A percentile compares a stretch with the other conserved stretches of the same genome.
These are phyloP conservation scores for Nasonia vitripennis DNA, from an alignment of 1,140 invertebrate species.

Conservation along the genomic window DNA sequence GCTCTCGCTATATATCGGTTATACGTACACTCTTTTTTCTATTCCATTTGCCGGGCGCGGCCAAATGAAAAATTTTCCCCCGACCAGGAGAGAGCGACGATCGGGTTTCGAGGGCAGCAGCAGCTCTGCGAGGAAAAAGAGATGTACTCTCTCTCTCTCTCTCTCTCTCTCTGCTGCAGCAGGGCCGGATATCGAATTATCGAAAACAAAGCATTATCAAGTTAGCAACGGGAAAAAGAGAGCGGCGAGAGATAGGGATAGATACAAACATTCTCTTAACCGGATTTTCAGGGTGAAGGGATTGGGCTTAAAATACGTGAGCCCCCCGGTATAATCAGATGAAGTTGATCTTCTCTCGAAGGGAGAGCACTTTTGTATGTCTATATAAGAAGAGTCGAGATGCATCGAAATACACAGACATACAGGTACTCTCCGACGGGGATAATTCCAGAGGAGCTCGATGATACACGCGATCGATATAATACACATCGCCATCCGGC, in stretches of 20 bases:
- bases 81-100: background rate
- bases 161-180: background rate
- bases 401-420: background rate
- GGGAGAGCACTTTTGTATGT: background rate
- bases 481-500: background rate
- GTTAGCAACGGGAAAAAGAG: background rate
- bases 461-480: background rate
- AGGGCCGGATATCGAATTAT: background rate
- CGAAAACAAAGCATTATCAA: background rate
- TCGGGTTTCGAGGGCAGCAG: background rate
- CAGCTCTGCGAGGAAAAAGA: background rate
- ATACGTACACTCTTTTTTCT: background rate
- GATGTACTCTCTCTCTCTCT: too few species aligned
- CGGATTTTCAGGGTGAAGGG: background rate
- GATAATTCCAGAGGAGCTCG: background rate
- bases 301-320: constrained; percentile 13
- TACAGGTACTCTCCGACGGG: background rate
- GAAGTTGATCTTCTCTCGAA: constrained; percentile 54
- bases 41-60: background rate
- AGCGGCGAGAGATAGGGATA: background rate
- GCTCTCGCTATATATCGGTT: background rate
- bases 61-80: background rate
- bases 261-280: background rate
- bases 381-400: background rate
- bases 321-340: constrained; percentile 60